A percentile compares a stretch with the other conserved stretches of the same genome.
phyloP scores from a whole-genome alignment of 2,888 invertebrate genomes.

The Drosophila niveifrons region DNA sequence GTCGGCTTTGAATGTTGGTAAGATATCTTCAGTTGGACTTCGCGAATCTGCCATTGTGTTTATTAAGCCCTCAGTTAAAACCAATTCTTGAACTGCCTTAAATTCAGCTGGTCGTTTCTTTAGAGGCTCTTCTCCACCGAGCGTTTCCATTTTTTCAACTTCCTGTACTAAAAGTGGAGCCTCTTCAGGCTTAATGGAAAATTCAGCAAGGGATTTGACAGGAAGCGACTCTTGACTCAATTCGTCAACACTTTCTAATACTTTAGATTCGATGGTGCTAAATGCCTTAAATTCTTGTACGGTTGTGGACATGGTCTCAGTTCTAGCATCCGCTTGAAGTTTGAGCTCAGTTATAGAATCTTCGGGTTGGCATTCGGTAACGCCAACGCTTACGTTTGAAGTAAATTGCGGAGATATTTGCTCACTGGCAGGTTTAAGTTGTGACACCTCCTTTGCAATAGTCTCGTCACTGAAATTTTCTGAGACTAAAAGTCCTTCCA shows the following conservation, averaged over 20 bases:
- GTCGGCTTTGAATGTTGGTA: slow-evolving; percentile 81
- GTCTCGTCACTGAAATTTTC: slow-evolving; percentile 88
- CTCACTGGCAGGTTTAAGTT: slow-evolving; percentile 85
- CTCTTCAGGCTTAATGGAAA: slow-evolving; percentile 80
- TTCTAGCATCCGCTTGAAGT: slow-evolving; percentile 46
- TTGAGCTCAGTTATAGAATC: slow-evolving; percentile 48
- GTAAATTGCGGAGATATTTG: slow-evolving; percentile 89
- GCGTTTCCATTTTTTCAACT: slow-evolving; percentile 58
- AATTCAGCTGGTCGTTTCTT: slow-evolving; percentile 28
- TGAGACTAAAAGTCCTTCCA: slow-evolving; percentile 88
- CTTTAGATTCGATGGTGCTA: slow-evolving; percentile 79
- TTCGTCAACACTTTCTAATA: slow-evolving; percentile 51
- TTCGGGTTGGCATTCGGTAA: slow-evolving; percentile 61
- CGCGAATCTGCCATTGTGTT: slow-evolving; percentile 89
- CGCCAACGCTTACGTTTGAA: slow-evolving; percentile 83
- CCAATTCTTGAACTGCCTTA: slow-evolving; percentile 84
- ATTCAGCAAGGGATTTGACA: slow-evolving; percentile 78
- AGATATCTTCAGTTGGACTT: slow-evolving; percentile 88
- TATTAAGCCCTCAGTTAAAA: slow-evolving; percentile 87
- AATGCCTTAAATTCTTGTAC: slow-evolving; percentile 85
- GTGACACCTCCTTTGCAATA: slow-evolving; percentile 84
- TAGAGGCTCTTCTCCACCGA: slow-evolving; percentile 33
- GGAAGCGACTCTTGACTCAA: slow-evolving; percentile 85
- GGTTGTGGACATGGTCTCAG: slow-evolving; percentile 87
- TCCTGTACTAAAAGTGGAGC: slow-evolving; percentile 80